Base-by-base conservation (phyloP, 2,113 vertebrate species). In the Parus major region DNA sequence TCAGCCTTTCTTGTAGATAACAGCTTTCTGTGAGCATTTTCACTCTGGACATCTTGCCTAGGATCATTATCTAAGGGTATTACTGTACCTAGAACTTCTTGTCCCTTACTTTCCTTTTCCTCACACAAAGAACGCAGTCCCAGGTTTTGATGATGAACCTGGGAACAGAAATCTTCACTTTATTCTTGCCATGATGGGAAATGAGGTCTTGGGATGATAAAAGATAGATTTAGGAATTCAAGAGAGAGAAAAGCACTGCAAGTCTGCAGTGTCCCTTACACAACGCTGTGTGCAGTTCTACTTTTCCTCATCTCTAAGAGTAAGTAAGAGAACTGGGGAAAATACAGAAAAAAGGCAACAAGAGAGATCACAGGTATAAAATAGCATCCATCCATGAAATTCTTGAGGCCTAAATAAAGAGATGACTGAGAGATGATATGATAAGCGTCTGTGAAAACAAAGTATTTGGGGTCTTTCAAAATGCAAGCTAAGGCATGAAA, bases 181-280 rank as follows among this genome's bases (percentile, higher is more conserved):
- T 86, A 69, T 76, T 93, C 76, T 20, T 65, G 42, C 29, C 27
- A 12, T 31, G 19, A 77, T 63, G 16, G 55, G 82, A 92, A 93
- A 88, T 73, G n/a, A 90, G 55, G 23, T 77, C 59, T 66, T 55
- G 42, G n/a, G n/a, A 69, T 79, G 59, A 88, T 29, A 83, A 94
- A 93, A 88, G 36, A 57, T 15, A 69, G 8, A 93, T 83, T 94
- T 81, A 81, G 35, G 33, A 92, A 81, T 33, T 3, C 4, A 61
- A 66, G 63, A 80, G 33, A 82, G 5, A 57, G 8, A 86, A 83
- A 86, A 77, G 4, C 23, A 52, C 16, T 85, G 16, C 55, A 92
- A 69, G 16, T 56, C n/a, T 87, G 33, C 22, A 60, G 14, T 25
- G 16, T 9, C 28, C 22, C 28, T 57, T n/a, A 72, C 21, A 52